phyloP scores from a whole-genome alignment of 2,113 vertebrate species.

The Petromus typicus region DNA sequence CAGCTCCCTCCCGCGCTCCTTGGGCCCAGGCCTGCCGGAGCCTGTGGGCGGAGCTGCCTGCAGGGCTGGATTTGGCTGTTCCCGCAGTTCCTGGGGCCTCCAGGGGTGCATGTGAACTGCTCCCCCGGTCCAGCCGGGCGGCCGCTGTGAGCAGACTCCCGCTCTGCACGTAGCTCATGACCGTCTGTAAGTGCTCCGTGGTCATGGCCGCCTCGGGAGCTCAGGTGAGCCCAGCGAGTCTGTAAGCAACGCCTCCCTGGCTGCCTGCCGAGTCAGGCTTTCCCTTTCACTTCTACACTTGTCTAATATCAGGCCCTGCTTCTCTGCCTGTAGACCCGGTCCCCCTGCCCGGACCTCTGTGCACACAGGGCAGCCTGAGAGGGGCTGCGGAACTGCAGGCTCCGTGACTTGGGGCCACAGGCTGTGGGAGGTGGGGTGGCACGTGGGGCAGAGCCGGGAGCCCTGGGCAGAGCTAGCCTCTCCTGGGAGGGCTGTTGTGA shows the following conservation, averaged over 20 bases:
- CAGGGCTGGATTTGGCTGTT: not conserved
- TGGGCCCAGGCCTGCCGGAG: not conserved
- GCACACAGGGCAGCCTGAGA: not conserved
- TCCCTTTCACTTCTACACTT: not conserved
- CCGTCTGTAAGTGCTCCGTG: not conserved
- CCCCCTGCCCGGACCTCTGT: not conserved
- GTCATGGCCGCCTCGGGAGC: too few relatives aligned
- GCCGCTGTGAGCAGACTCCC: not conserved
- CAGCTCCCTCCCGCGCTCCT: not conserved
- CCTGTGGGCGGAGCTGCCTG: not conserved
- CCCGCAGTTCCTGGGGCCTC: not conserved
- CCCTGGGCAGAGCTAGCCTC: not conserved
- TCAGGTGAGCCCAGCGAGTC: not conserved
- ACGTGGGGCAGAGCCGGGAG: not conserved
- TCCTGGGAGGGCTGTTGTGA: not conserved
- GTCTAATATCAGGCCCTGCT: not conserved
- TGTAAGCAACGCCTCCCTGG: not conserved
- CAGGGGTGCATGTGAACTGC: not conserved
- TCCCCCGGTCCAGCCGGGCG: not conserved
- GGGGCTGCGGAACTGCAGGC: not conserved
- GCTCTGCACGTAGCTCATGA: not conserved
- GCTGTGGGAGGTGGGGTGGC: not conserved
- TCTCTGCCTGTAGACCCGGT: not conserved
- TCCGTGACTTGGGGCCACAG: too few relatives aligned
- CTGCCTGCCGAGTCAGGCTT: not conserved